Evolutionary conservation across 2,888 invertebrate genomes (phyloP).

Genomic region (Ferdinandea cuprea): DNA sequence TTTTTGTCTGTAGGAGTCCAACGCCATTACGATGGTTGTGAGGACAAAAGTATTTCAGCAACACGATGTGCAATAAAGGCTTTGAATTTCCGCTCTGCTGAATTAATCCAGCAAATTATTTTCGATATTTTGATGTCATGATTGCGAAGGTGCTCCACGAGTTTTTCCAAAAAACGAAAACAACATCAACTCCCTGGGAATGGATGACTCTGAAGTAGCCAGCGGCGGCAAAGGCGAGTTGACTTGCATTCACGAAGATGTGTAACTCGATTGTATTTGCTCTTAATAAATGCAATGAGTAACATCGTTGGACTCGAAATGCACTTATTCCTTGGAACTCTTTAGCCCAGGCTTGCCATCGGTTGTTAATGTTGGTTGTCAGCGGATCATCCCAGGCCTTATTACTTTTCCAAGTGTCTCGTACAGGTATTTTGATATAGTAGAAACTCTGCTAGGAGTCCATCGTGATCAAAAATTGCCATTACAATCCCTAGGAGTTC

Average conservation of each 20-base stretch:
- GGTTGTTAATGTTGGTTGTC: not conserved
- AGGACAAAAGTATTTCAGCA: slow-evolving; percentile 67
- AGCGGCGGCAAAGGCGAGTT: slow-evolving; percentile 13
- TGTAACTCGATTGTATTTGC: not conserved
- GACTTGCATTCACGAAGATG: slow-evolving; percentile 6
- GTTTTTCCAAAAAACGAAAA: slow-evolving; percentile 1
- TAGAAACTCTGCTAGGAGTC: slow-evolving; percentile 28
- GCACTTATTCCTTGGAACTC: not conserved
- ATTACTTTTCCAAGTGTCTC: slow-evolving; percentile 21
- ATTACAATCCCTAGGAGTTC: slow-evolving; percentile 29
- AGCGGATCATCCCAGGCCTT: slow-evolving; percentile 6
- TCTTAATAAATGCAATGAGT: not conserved
- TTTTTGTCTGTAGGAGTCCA: slow-evolving; percentile 75
- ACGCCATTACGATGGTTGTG: slow-evolving; percentile 72
- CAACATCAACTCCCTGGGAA: not conserved
- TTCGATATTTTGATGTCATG: slow-evolving; percentile 22
- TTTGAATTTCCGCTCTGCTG: slow-evolving; percentile 64
- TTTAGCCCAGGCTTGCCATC: not conserved
- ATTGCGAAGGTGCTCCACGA: not conserved
- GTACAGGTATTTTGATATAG: slow-evolving; percentile 11
- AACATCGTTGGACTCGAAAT: slow-evolving; percentile 5
- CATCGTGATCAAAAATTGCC: slow-evolving; percentile 35
- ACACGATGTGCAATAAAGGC: slow-evolving; percentile 75
- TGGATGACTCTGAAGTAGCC: not conserved
- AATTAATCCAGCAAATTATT: slow-evolving; percentile 54